Base-by-base conservation (phyloP, 2,888 invertebrate genomes). In the Drosophila melanosoma region DNA sequence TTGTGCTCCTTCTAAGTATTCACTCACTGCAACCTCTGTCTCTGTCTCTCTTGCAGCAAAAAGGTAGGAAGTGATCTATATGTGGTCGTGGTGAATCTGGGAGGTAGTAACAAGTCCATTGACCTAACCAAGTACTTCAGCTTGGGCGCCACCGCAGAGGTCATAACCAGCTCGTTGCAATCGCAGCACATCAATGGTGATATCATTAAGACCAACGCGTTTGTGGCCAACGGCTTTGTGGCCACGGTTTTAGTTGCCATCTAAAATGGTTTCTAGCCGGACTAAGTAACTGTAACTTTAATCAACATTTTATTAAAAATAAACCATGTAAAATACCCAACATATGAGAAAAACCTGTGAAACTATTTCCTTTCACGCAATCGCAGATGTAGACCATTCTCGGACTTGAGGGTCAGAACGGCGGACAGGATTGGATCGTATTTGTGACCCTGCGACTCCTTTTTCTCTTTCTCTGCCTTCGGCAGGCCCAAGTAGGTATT, bases 41-140 rank as follows among this genome's bases (percentile, higher is more conserved):
- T 8, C 1, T 15, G 12, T 40, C 10, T 35, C 1, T 7, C 1
- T n/a, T 54, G 7, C 49, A 92, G 92, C 1, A 81, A 92, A 73
- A 84, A 87, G 57, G 3, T 69, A 1, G 91, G 82, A 26, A 91
- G 90, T 62, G 91, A 92, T 52, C 69, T 87, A 0, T 93, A 93
- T 75, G 92, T 93, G 0, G 90, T 95, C 23, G 83, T 95, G 10
- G 92, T 95, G 71, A 96, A 96, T 89, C 90, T 95, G 35, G 94
- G 93, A 0, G 87, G 88, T 7, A 88, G 87, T 20, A 91, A 93
- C 32, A 94, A 94, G 81, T 86, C 81, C 1, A 92, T 94, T 1
- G 93, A 94, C 73, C 92, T 95, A 2, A 94, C 91, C 32, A 49
- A 72, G 12, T 76, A 90, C 58, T 92, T 85, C 40, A 38, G 65